These are phyloP conservation scores for Pachypanchax playfairii DNA, from an alignment of 2,113 vertebrate genomes.

Conservation along the genomic window DNA sequence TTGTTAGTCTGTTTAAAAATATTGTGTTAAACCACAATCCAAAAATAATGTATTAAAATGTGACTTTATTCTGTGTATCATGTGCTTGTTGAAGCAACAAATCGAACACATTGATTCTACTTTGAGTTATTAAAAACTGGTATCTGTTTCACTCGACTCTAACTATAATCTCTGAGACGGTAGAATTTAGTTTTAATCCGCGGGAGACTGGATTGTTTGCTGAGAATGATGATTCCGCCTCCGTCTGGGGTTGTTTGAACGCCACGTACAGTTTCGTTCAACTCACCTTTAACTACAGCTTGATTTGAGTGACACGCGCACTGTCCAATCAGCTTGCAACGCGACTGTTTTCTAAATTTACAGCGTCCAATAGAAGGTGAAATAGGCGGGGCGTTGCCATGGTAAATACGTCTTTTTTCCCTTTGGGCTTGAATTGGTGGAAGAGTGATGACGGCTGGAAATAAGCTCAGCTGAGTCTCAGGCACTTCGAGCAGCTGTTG, in stretches of 20 bases:
- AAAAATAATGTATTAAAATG: no score
- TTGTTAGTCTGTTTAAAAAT: no score
- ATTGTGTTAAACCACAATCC: no score
- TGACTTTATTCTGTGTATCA: no score
- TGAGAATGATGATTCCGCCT: slow-evolving; percentile 30
- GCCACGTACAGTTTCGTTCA: slow-evolving; percentile 77
- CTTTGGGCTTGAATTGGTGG: slow-evolving; percentile 20
- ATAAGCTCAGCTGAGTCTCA: slow-evolving; percentile 37
- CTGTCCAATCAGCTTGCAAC: slow-evolving; percentile 62
- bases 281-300: slow-evolving; percentile 38
- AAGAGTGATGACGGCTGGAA: slow-evolving; percentile 47
- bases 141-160: no score
- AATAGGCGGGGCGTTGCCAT: slow-evolving; percentile 65
- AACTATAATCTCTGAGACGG: background rate
- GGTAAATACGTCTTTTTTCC: slow-evolving; percentile 36
- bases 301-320: slow-evolving; percentile 48
- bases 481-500: slow-evolving; percentile 1
- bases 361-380: slow-evolving; percentile 43
- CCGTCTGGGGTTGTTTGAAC: slow-evolving; percentile 20
- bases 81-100: no score
- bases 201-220: background rate
- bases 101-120: no score
- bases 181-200: background rate
- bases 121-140: no score
- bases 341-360: slow-evolving; percentile 37